Percentiles rank a stretch among this genome's conserved stretches.
phyloP scores from a whole-genome alignment of 2,888 invertebrate species.

The Calliopum simillimum region DNA sequence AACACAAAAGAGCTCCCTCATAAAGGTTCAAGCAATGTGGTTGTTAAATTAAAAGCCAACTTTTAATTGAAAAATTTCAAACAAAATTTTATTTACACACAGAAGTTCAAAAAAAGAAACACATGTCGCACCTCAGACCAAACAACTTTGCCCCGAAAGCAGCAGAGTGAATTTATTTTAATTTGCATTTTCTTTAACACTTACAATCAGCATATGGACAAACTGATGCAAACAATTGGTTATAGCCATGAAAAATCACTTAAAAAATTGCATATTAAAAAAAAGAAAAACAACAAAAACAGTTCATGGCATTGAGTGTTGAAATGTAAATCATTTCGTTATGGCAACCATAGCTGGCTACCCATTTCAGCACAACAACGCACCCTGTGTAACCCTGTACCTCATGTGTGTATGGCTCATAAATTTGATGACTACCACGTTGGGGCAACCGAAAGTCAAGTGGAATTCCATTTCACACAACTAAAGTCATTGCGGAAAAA shows the following conservation, averaged over 20 bases:
- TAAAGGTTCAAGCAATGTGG: too few relatives aligned
- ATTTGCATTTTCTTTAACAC: slow-evolving; percentile 18
- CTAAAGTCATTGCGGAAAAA: background rate
- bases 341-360: slow-evolving; percentile 47
- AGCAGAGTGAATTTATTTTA: slow-evolving; percentile 32
- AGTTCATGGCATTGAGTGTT: slow-evolving; percentile 34
- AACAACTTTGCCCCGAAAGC: background rate
- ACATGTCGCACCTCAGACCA: too few relatives aligned
- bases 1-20: too few relatives aligned
- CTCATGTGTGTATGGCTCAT: slow-evolving; percentile 15
- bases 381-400: slow-evolving; percentile 26
- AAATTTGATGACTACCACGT: slow-evolving; percentile 7
- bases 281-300: slow-evolving; percentile 4
- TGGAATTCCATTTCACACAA: slow-evolving; percentile 12
- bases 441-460: slow-evolving; percentile 14
- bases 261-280: slow-evolving; percentile 22
- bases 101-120: too few relatives aligned
- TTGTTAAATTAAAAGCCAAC: too few relatives aligned
- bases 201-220: background rate
- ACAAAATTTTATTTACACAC: too few relatives aligned
- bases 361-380: slow-evolving; percentile 49
- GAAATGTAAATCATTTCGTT: slow-evolving; percentile 64
- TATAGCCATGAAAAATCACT: slow-evolving; percentile 23
- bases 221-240: background rate
- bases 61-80: too few relatives aligned